Conservation (phyloP, 2,888 invertebrate genomes). For the Drosophila pullipes region DNA sequence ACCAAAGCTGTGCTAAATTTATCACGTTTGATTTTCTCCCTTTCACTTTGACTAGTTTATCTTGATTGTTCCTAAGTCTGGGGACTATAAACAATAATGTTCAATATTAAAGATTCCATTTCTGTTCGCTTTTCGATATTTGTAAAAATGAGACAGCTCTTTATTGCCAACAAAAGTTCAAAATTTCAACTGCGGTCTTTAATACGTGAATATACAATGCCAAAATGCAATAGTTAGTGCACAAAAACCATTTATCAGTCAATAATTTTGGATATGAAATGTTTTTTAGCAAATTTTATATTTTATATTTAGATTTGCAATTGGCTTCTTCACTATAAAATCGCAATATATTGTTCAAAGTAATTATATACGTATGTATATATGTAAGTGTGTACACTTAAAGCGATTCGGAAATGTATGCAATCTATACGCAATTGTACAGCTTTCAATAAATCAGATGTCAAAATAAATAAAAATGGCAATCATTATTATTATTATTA, state of each 20-base stretch:
- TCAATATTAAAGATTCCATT: background rate
- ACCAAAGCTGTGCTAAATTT: background rate
- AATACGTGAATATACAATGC: background rate
- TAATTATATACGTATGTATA: background rate
- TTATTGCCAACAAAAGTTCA: background rate
- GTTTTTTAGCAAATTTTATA: background rate
- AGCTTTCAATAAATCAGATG: conserved; percentile 5
- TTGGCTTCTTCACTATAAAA: background rate
- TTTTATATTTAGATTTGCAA: background rate
- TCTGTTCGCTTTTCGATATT: background rate
- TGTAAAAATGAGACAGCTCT: background rate
- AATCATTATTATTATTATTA: conserved; percentile 13
- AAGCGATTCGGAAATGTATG: background rate
- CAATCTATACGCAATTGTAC: background rate
- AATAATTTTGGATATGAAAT: background rate
- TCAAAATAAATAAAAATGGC: conserved; percentile 3
- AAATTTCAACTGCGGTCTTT: background rate
- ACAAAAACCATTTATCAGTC: background rate
- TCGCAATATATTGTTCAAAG: background rate
- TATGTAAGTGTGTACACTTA: background rate
- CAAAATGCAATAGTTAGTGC: background rate
- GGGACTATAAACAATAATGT: background rate
- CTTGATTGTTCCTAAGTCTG: background rate
- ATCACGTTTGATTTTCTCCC: background rate
- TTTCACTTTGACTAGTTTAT: background rate